Conservation (phyloP, 2,113 vertebrate species). For the Forbesichthys papilliferus region DNA sequence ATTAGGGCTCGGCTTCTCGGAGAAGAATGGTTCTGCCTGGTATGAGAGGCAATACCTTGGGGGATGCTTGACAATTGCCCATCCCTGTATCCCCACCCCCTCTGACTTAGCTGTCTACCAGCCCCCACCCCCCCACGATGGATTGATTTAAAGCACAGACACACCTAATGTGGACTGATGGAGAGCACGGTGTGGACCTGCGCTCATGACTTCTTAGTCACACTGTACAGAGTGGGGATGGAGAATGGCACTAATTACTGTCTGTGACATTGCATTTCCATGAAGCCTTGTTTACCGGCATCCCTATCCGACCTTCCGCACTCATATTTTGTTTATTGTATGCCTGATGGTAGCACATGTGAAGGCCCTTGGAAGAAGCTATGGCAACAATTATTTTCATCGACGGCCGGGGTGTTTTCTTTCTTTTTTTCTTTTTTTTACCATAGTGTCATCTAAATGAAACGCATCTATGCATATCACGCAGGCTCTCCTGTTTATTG, state of each 20-base stretch:
- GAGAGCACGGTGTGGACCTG: slow-evolving; percentile 30
- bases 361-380: slow-evolving; percentile 2
- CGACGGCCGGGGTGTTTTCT: neutral
- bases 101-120: slow-evolving; percentile 58
- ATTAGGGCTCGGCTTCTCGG: slow-evolving; percentile 69
- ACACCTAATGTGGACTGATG: slow-evolving; percentile 39
- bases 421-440: neutral
- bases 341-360: slow-evolving; percentile 9
- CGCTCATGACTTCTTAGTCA: slow-evolving; percentile 43
- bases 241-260: slow-evolving; percentile 25
- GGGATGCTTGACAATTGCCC: slow-evolving; percentile 74
- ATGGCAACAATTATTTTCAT: neutral
- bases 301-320: slow-evolving; percentile 7
- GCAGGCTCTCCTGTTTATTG: slow-evolving; percentile 17
- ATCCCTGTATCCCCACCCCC: slow-evolving; percentile 66
- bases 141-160: slow-evolving; percentile 49
- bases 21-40: slow-evolving; percentile 75
- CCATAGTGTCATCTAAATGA: neutral
- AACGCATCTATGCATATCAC: slow-evolving; percentile 31
- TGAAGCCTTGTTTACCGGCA: slow-evolving; percentile 12
- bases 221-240: slow-evolving; percentile 22
- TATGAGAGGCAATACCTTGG: slow-evolving; percentile 71
- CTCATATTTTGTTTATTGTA: slow-evolving; percentile 8
- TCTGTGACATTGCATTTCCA: slow-evolving; percentile 14
- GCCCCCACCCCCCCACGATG: slow-evolving; percentile 68